Evolutionary conservation across 2,797 vertebrate species (phyloP), one percentile per base, ranked within the genome.

Genomic region (Micrastur ruficollis): DNA sequence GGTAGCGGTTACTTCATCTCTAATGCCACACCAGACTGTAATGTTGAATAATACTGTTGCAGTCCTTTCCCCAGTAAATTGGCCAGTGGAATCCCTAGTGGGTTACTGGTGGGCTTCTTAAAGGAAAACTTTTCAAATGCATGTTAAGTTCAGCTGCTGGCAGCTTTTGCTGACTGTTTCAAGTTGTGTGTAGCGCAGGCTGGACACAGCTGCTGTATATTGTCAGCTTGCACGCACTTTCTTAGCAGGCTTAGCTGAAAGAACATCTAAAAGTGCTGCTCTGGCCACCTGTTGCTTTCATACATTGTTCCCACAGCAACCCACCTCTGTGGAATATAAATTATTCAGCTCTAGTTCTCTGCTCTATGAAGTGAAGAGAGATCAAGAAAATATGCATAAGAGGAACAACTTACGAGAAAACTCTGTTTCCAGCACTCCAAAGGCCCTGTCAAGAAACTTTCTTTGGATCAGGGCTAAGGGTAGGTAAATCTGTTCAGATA

Each of bases 211-310:
- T 97, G 94, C 80, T 92, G 65, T 56, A 11, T 16, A 2, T 11
- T 73, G 67, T 90, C 95, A 89, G 66, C 9, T 75, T 81, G 34
- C 58, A 42, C 10, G 40, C 74, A 38, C 65, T 96, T 86, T 72
- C 73, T 36, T 76, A 82, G 94, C 78, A 87, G 80, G 44, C 78
- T 94, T 96, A 72, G 36, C 90, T 53, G 81, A 89, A 97, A 96
- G 79, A 81, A 73, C 68, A 44, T 90, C 38, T 90, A 70, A 71
- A 90, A 95, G 71, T 52, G 74, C 67, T 74, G 25, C n/a, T 46
- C 71, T 90, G 68, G 47, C 50, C 73, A 63, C 78, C 70, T 86
- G 71, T 88, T 96, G 70, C 67, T 93, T 86, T 95, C 63, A 65
- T 47, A 55, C 66, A n/a, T 78, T 47, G 78, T 93, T 96, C 86